Conservation (phyloP, 2,113 vertebrate genomes). For the Fregetta grallaria region DNA sequence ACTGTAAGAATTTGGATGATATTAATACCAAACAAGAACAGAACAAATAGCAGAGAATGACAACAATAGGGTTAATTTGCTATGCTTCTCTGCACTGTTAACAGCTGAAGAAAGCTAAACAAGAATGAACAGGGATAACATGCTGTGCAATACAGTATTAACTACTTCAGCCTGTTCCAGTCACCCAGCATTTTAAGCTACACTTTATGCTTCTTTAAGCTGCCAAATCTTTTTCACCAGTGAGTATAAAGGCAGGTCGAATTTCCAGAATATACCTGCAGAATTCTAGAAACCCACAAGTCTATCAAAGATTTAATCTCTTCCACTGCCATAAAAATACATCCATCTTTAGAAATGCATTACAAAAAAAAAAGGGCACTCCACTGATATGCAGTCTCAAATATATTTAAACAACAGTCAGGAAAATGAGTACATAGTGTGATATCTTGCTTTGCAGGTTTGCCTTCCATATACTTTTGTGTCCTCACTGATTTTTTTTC, state of each 20-base stretch:
- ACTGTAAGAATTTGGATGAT: not conserved
- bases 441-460: not conserved
- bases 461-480: not conserved
- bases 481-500: not conserved
- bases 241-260: not conserved
- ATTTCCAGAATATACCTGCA: not conserved
- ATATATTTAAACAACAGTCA: not conserved
- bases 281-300: not conserved
- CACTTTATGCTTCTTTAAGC: conserved; percentile 46
- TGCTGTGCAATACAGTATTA: conserved; percentile 40
- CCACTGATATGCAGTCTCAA: not conserved
- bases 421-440: not conserved
- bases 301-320: not conserved
- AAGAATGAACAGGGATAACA: conserved; percentile 31
- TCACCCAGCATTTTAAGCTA: conserved; percentile 11
- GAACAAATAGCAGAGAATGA: not conserved
- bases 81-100: conserved; percentile 23
- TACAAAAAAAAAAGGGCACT: not conserved
- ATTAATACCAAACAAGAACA: conserved; percentile 12
- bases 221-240: conserved; percentile 22
- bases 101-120: conserved; percentile 46
- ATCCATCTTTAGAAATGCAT: not conserved
- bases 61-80: not conserved
- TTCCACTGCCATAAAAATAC: not conserved
- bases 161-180: conserved; percentile 14